These are phyloP conservation scores for Paracentrotus lividus DNA, from an alignment of 53 echinoderm and acorn worm species.

Conservation along the genomic window DNA sequence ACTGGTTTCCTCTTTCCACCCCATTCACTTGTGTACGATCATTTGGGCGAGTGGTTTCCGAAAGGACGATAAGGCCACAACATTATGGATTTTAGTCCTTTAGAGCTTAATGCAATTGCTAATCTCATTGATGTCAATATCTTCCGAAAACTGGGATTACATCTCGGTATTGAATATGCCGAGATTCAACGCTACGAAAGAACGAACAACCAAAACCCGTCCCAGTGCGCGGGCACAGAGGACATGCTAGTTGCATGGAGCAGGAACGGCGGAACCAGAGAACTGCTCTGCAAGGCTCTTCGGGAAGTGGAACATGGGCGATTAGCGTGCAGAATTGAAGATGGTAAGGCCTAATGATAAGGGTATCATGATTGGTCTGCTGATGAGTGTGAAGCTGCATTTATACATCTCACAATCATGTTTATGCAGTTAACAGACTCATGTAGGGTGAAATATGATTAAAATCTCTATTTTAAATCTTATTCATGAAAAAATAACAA, in stretches of 20 bases:
- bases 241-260: slow-evolving; percentile 18
- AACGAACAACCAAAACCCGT: slow-evolving; percentile 3
- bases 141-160: background rate
- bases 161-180: background rate
- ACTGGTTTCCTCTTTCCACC: no score
- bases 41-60: no score
- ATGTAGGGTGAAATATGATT: no score
- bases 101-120: slow-evolving; percentile 2
- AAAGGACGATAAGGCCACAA: no score
- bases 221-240: background rate
- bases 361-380: no score
- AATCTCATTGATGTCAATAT: background rate
- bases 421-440: no score
- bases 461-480: no score
- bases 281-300: slow-evolving; percentile 4
- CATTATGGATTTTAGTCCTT: background rate
- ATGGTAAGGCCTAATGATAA: background rate
- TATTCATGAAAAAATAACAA: no score
- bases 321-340: slow-evolving; percentile 5
- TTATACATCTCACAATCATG: no score
- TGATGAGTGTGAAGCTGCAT: no score
- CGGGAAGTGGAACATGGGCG: background rate
- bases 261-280: slow-evolving; percentile 12
- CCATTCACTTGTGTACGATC: no score
- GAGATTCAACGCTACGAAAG: slow-evolving; percentile 16